Conservation (phyloP, 2,888 invertebrate species). For the Clusia tigrina region DNA sequence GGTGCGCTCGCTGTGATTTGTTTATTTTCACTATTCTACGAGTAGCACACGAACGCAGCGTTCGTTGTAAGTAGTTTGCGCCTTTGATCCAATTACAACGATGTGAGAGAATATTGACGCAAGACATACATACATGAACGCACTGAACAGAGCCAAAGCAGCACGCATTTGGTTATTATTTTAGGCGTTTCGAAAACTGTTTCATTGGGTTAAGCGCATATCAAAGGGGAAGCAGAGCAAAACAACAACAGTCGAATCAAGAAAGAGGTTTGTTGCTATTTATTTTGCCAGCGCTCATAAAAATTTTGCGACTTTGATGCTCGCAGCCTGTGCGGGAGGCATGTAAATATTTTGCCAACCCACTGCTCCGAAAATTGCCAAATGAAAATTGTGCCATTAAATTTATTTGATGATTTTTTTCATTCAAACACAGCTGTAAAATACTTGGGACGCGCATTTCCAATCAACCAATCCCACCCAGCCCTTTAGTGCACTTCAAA, state of each 20-base stretch:
- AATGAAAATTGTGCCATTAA: too few species aligned
- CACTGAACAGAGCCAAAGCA: too few species aligned
- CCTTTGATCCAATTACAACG: not conserved
- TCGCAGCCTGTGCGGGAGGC: not conserved
- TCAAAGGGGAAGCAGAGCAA: not conserved
- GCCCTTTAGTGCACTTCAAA: too few species aligned
- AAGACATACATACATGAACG: too few species aligned
- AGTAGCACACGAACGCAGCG: not conserved
- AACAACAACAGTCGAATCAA: too few species aligned
- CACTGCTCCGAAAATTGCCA: slow-evolving; percentile 3
- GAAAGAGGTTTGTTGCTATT: slow-evolving; percentile 5
- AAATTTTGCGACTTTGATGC: slow-evolving; percentile 3
- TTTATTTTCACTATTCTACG: not conserved
- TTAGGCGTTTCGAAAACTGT: not conserved
- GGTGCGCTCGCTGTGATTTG: not conserved
- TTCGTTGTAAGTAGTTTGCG: not conserved
- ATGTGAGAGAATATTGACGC: not conserved
- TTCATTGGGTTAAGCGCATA: slow-evolving; percentile 1
- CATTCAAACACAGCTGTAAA: too few species aligned
- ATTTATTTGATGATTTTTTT: too few species aligned
- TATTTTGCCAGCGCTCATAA: slow-evolving; percentile 8
- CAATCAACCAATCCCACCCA: too few species aligned
- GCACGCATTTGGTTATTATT: not conserved
- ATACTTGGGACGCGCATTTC: too few species aligned
- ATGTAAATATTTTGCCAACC: slow-evolving; percentile 15